These are phyloP conservation scores for Heliconius sara DNA, from an alignment of 2,888 invertebrate genomes.

Conservation along the genomic window DNA sequence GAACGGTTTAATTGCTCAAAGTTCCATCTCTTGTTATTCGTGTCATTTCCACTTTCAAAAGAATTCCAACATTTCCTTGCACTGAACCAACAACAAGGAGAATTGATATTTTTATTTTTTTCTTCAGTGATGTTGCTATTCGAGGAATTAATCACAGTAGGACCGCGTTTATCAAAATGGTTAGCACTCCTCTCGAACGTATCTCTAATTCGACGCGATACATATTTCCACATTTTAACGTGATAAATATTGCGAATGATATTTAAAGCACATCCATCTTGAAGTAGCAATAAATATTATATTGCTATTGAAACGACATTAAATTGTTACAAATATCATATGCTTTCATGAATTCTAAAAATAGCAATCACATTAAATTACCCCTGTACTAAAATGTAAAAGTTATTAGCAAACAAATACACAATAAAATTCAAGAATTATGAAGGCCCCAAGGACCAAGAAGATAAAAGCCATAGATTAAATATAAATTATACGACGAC, in stretches of 20 bases:
- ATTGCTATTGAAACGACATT: neutral
- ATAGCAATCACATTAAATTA: neutral
- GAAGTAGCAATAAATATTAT: slow-evolving; percentile 14
- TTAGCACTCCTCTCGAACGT: slow-evolving; percentile 78
- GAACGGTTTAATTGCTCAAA: slow-evolving; percentile 72
- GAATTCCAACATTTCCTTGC: slow-evolving; percentile 63
- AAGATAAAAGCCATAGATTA: neutral
- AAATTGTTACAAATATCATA: neutral
- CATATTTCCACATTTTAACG: slow-evolving; percentile 81
- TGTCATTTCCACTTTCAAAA: slow-evolving; percentile 59
- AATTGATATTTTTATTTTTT: slow-evolving; percentile 56
- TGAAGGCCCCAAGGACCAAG: too few relatives aligned
- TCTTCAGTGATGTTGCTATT: slow-evolving; percentile 59
- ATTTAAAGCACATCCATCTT: slow-evolving; percentile 42
- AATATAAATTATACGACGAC: neutral
- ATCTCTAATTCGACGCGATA: slow-evolving; percentile 78
- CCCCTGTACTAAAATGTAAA: neutral
- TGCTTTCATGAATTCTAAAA: neutral
- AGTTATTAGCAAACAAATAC: neutral
- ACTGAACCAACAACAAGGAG: slow-evolving; percentile 64
- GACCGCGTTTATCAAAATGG: slow-evolving; percentile 77
- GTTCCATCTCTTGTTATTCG: slow-evolving; percentile 73
- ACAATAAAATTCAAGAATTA: neutral
- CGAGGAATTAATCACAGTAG: slow-evolving; percentile 67
- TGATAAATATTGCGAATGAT: slow-evolving; percentile 5